phyloP scores from a whole-genome alignment of 2,888 invertebrate genomes.

The Perizoma affinitatum region DNA sequence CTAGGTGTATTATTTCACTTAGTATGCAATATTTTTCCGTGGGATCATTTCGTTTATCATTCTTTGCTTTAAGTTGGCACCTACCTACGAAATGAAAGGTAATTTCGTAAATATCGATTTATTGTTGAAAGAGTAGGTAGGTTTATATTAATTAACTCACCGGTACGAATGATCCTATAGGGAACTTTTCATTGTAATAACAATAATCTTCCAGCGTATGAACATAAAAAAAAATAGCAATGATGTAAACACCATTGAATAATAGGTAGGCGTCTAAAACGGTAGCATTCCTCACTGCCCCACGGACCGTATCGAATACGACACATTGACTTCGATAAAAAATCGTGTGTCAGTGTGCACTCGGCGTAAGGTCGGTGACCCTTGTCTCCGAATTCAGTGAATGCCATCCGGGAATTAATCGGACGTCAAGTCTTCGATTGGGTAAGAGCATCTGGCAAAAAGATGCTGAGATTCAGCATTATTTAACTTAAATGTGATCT shows the following conservation, averaged over 20 bases:
- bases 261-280: conserved; percentile 29
- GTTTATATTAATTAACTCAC: too few relatives aligned
- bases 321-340: conserved; percentile 50
- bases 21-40: too few relatives aligned
- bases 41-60: too few relatives aligned
- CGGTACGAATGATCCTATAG: too few relatives aligned
- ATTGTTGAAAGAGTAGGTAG: too few relatives aligned
- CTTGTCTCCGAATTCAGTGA: conserved; percentile 70
- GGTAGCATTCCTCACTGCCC: conserved; percentile 33
- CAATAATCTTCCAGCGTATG: too few relatives aligned
- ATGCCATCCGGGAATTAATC: conserved; percentile 71
- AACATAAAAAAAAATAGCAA: too few relatives aligned
- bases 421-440: conserved; percentile 48
- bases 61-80: too few relatives aligned
- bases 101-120: too few relatives aligned
- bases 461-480: conserved; percentile 20
- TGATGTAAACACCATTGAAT: background rate
- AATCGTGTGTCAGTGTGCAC: conserved; percentile 55
- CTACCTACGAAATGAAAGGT: too few relatives aligned
- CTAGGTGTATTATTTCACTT: too few relatives aligned
- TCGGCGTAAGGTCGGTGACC: conserved; percentile 64
- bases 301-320: conserved; percentile 55
- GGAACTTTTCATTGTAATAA: too few relatives aligned
- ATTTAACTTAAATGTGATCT: conserved; percentile 12
- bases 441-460: conserved; percentile 45